Conservation (phyloP, 2,113 vertebrate species). For the Microtus pennsylvanicus region DNA sequence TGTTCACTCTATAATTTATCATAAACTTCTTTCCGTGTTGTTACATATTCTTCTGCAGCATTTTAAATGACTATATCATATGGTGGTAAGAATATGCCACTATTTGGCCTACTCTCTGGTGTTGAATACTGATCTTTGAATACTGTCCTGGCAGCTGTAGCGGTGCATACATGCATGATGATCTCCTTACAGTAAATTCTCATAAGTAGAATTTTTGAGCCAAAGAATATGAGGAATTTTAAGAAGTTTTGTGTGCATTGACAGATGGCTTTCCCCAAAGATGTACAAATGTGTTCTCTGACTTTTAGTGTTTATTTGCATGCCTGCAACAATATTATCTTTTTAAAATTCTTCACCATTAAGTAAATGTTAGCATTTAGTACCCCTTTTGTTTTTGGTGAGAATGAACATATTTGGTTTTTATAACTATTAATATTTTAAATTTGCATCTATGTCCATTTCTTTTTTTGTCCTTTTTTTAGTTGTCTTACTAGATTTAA, state of each 20-base stretch:
- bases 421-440: slow-evolving; percentile 43
- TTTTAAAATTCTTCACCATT: slow-evolving; percentile 13
- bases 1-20: slow-evolving; percentile 29
- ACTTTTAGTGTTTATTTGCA: slow-evolving; percentile 16
- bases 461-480: slow-evolving; percentile 51
- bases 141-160: neutral
- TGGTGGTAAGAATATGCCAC: neutral
- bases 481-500: neutral
- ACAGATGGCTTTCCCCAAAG: slow-evolving; percentile 32
- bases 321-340: neutral
- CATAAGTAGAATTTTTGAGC: slow-evolving; percentile 31
- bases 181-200: slow-evolving; percentile 28
- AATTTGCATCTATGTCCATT: neutral
- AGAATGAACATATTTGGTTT: slow-evolving; percentile 28
- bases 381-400: slow-evolving; percentile 15
- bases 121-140: slow-evolving; percentile 14
- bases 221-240: slow-evolving; percentile 49
- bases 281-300: slow-evolving; percentile 20
- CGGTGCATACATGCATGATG: neutral
- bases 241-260: slow-evolving; percentile 2
- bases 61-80: slow-evolving; percentile 36
- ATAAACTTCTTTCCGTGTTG: neutral
- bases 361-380: slow-evolving; percentile 36
- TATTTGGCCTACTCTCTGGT: neutral
- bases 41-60: neutral